Base-by-base conservation (phyloP, 2,888 invertebrate species). In the Perdita meconis region DNA sequence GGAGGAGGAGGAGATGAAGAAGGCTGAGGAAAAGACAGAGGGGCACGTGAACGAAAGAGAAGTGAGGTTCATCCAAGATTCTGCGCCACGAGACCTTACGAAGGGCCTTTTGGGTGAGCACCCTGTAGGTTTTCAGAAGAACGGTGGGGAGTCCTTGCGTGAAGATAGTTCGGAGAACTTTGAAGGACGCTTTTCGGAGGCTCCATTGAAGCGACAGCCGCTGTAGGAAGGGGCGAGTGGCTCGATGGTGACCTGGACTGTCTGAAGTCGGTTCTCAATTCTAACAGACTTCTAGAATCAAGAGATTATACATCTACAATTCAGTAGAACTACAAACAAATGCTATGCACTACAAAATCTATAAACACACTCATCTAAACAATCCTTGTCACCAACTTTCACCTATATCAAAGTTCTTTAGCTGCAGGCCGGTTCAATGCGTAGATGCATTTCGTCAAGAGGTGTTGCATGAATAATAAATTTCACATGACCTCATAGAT, bases 21-120 rank as follows among this genome's bases (percentile, higher is more conserved):
- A 34, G 55, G n/a, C 10, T 47, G 38, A 50, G 47, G 59, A 51
- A 66, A 63, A 47, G 65, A 65, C 40, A 6, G 42, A 34, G 51
- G 55, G 16, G 40, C 24, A 16, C 30, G 38, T 24, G 38, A 38
- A 47, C 38, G 8, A 68, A 47, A 64, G 70, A 44, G 66, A 53
- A 47, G 66, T 30, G 64, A 74, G 59, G 64, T 82, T 84, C 79
- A 77, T 81, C 73, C 79, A 63, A 68, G 80, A 84, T 65, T 56
- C 74, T 50, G 71, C 63, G 71, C 26, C 40, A 19, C 6, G 63
- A 38, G 64, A 66, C 64, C 50, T 53, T 26, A 30, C 26, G 13
- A 36, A 67, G 47, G 55, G 34, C 36, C 59, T 34, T 50, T 65
- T 16, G 5, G n/a, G n/a, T 13, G 34, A 10, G 36, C 50, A 50